These are phyloP conservation scores for Sebastiscus albofasciatus DNA, from an alignment of 2,797 vertebrate genomes.

Conservation along the genomic window DNA sequence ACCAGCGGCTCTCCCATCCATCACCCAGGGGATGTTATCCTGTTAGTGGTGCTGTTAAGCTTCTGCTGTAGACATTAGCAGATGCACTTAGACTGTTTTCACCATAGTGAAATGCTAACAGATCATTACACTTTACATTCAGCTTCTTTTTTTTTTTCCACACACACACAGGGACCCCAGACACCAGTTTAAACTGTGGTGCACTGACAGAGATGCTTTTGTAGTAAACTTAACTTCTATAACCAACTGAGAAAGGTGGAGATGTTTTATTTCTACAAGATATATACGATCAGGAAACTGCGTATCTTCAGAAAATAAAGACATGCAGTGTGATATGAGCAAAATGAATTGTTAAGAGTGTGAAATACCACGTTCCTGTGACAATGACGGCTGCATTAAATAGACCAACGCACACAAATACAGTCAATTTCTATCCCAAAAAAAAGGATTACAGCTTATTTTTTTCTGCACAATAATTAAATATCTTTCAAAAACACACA, in stretches of 20 bases:
- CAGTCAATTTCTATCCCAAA: not conserved
- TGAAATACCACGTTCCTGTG: not conserved
- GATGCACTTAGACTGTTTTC: conserved; percentile 34
- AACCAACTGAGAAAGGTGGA: not conserved
- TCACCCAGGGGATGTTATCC: conserved; percentile 50
- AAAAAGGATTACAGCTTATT: not conserved
- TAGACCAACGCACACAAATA: not conserved
- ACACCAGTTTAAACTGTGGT: not conserved
- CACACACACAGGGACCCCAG: not conserved
- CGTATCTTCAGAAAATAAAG: not conserved
- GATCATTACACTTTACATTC: not conserved
- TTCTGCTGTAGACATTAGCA: conserved; percentile 35
- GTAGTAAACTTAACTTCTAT: not conserved
- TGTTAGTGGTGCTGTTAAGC: conserved; percentile 48
- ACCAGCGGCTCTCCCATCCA: conserved; percentile 61
- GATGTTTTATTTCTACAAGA: not conserved
- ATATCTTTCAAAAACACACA: not conserved
- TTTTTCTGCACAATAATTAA: not conserved
- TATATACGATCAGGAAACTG: not conserved
- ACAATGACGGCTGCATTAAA: not conserved
- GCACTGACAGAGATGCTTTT: not conserved
- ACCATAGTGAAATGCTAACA: conserved; percentile 9
- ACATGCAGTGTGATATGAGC: not conserved
- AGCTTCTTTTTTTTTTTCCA: too few species aligned
- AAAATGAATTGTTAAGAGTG: not conserved